Percentiles rank a stretch among this genome's conserved stretches.
phyloP scores from a whole-genome alignment of 2,888 invertebrate genomes.

The Dermolepida albohirtum region DNA sequence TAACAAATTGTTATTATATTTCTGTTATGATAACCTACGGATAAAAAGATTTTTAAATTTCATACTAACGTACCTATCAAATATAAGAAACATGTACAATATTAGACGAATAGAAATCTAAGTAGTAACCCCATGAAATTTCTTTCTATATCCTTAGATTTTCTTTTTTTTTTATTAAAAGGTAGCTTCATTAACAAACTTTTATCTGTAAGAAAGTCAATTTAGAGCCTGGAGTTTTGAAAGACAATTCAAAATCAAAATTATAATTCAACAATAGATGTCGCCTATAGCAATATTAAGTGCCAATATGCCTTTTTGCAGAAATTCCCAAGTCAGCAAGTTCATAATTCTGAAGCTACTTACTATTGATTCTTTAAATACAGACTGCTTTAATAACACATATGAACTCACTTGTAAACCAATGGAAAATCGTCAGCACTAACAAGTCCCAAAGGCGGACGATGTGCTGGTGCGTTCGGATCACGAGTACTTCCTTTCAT shows the following conservation, averaged over 20 bases:
- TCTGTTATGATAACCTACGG: conserved; percentile 50
- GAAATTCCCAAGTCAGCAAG: neutral
- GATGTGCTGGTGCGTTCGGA: conserved; percentile 77
- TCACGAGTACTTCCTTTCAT: conserved; percentile 83
- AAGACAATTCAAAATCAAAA: neutral
- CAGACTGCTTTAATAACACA: neutral
- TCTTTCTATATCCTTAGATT: no score
- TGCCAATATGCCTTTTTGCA: no score
- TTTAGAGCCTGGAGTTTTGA: neutral
- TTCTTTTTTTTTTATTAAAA: conserved; percentile 1
- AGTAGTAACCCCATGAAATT: neutral
- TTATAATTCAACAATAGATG: no score
- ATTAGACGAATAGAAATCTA: neutral
- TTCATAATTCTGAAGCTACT: conserved; percentile 9
- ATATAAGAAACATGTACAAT: conserved; percentile 4
- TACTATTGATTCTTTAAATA: no score
- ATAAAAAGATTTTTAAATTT: conserved; percentile 50
- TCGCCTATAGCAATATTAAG: no score
- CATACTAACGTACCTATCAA: conserved; percentile 37
- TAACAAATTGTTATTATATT: conserved; percentile 46
- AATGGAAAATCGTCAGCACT: conserved; percentile 84
- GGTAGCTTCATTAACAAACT: conserved; percentile 12
- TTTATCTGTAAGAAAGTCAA: neutral
- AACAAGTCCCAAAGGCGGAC: conserved; percentile 84
- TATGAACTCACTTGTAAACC: conserved; percentile 81